Evolutionary conservation across 1,140 invertebrate genomes (phyloP), one percentile per base, ranked within the genome.

Genomic region (Grapholita molesta): DNA sequence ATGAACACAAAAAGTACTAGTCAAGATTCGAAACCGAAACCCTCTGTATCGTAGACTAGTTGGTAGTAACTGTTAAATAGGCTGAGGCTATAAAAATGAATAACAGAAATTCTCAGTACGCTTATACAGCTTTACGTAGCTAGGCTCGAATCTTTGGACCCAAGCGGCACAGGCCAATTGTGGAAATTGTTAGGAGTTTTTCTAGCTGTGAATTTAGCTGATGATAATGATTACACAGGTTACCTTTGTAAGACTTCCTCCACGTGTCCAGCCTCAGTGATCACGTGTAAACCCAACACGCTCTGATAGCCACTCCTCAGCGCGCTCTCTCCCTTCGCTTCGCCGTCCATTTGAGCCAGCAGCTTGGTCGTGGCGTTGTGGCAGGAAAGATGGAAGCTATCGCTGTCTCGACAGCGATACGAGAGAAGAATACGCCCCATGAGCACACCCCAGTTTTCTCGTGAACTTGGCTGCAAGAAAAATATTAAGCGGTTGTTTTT

Each of bases 281-380:
- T 75, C 21, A 94, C 92, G 82, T 95, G 94, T 9, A 95, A 94
- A 85, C 96, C 96, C 21, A 97, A 92, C 68, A 99, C 95, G 70
- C 80, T 88, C 66, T 90, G 86, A 42, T 90, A 90, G 81, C 69
- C 95, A 90, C 80, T 94, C 81, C 38, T 95, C 94, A 69, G 95
- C 82, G 74, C 95, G 92, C 70, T 95, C 90, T 75, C 95, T 86
- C 95, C 95, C 94, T 77, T 76, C 24, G 76, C 82, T 25, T 90
- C 84, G 0, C 75, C 82, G 61, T 88, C 83, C 83, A 91, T 85
- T 70, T 90, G 86, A 0, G 70, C 61, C 5, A 89, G 55, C 5
- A 91, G 73, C 23, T 77, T 78, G 3, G 55, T 75, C 18, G 72
- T 81, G 0, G 85, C 85, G 8, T 84, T 76, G 9, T 78, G 73